Conservation (phyloP, 23 tunicate genomes). For the Diplosoma virens region DNA sequence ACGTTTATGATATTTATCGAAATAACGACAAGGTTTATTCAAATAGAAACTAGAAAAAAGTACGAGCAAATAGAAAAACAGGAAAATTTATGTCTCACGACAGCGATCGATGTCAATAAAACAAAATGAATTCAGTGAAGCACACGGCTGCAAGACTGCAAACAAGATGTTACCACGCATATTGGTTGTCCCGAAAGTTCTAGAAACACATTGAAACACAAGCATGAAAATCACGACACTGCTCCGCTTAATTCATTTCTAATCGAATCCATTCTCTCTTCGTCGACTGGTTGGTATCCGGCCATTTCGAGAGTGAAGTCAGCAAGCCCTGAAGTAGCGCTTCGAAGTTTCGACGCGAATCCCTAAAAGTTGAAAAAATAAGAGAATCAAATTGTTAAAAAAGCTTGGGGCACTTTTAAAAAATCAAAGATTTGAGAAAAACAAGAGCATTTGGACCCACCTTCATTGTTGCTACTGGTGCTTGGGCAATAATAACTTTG, state of each 20-base stretch:
- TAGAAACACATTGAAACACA: no score
- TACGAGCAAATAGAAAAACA: no score
- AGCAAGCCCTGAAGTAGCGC: slow-evolving; percentile 70
- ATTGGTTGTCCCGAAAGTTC: no score
- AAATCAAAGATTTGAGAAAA: not conserved
- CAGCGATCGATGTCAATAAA: no score
- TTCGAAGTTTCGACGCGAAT: slow-evolving; percentile 65
- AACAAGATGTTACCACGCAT: no score
- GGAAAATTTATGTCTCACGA: no score
- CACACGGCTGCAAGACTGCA: no score
- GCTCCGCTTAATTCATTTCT: slow-evolving; percentile 26
- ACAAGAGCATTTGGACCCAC: slow-evolving; percentile 5
- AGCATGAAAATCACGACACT: not conserved
- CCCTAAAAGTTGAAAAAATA: slow-evolving; percentile 29
- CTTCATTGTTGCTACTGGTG: slow-evolving; percentile 80
- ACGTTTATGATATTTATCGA: no score
- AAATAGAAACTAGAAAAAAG: no score
- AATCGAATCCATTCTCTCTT: slow-evolving; percentile 33
- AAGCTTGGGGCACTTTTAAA: not conserved
- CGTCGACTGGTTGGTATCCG: slow-evolving; percentile 56
- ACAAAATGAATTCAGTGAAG: no score
- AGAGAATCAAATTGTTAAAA: not conserved
- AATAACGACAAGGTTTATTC: no score
- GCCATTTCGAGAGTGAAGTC: slow-evolving; percentile 56
- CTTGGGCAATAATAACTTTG: slow-evolving; percentile 42